phyloP scores from a whole-genome alignment of 2,888 invertebrate species.

The Volucella bombylans region DNA sequence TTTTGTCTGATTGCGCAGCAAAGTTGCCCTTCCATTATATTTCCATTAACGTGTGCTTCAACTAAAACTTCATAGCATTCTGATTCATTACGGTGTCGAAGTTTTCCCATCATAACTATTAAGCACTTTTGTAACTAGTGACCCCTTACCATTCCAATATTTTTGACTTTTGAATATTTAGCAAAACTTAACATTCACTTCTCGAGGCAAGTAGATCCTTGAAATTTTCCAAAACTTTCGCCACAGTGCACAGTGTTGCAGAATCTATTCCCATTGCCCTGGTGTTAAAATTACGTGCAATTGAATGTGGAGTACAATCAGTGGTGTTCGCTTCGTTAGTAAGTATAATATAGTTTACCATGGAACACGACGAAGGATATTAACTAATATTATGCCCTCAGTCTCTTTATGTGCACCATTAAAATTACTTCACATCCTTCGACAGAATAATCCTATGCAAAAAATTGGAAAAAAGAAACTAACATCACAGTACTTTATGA shows the following conservation, averaged over 20 bases:
- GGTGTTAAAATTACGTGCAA: constrained; percentile 57
- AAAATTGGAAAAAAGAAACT: neutral
- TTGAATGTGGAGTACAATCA: constrained; percentile 63
- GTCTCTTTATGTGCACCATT: neutral
- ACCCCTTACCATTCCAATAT: neutral
- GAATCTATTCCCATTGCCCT: constrained; percentile 53
- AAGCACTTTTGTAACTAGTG: neutral
- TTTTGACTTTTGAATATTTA: constrained; percentile 24
- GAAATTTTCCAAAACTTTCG: constrained; percentile 35
- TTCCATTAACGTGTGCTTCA: too few relatives aligned
- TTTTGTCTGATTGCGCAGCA: too few relatives aligned
- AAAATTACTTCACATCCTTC: neutral
- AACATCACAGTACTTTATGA: constrained; percentile 14
- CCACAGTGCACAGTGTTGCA: constrained; percentile 14
- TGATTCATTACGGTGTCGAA: too few relatives aligned
- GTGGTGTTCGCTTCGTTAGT: constrained; percentile 65
- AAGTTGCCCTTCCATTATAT: too few relatives aligned
- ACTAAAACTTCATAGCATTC: too few relatives aligned
- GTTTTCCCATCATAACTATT: too few relatives aligned
- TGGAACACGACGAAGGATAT: constrained; percentile 33
- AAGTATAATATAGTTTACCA: constrained; percentile 54
- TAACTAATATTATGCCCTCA: constrained; percentile 29
- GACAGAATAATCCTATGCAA: too few relatives aligned
- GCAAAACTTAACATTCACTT: neutral
- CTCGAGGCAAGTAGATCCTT: neutral